Evolutionary conservation across 2,113 vertebrate genomes (phyloP).

Genomic region (Spizaetus ornatus): DNA sequence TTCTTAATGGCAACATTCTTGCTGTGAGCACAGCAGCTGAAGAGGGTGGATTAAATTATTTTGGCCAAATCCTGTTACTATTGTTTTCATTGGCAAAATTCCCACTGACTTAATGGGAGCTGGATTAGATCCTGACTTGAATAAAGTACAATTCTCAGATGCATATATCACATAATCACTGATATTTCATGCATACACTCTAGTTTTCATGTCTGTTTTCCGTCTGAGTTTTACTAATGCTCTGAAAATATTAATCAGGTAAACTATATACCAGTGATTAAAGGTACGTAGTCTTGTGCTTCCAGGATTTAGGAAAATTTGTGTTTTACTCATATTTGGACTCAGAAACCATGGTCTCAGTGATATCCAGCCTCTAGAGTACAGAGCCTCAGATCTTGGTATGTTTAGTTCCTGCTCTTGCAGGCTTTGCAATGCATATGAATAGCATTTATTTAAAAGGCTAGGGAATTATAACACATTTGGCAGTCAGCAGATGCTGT

Average conservation of each 20-base stretch:
- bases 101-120: constrained; percentile 45
- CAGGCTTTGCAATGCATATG: neutral
- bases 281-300: neutral
- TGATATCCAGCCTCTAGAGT: neutral
- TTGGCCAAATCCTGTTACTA: constrained; percentile 51
- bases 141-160: constrained; percentile 42
- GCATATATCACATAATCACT: constrained; percentile 24
- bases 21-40: constrained; percentile 60
- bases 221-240: constrained; percentile 16
- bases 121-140: constrained; percentile 51
- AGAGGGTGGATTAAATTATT: constrained; percentile 64
- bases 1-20: constrained; percentile 51
- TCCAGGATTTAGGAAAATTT: neutral
- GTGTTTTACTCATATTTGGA: neutral
- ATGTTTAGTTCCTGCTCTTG: neutral
- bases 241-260: neutral
- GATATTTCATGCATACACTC: neutral
- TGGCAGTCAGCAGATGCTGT: neutral
- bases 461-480: neutral
- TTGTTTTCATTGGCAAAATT: constrained; percentile 61
- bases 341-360: neutral
- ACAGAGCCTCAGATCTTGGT: neutral
- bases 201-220: neutral
- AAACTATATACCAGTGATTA: neutral
- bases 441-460: constrained; percentile 20